These are phyloP conservation scores for Proisotoma minuta DNA, from an alignment of 2,888 invertebrate species.

Conservation along the genomic window DNA sequence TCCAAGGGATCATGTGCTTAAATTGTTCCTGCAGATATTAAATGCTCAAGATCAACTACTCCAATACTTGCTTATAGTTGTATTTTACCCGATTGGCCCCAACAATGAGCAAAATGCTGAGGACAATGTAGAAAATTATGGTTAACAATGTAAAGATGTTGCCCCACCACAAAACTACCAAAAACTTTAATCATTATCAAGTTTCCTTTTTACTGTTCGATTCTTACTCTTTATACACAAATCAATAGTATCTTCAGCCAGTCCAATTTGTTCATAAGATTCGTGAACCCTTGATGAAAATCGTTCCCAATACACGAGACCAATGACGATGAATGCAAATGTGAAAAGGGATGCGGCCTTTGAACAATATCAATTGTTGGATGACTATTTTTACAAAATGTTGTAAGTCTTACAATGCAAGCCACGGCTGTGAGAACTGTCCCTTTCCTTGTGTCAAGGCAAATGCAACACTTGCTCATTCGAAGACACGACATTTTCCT, in stretches of 20 bases:
- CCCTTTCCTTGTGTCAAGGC: conserved; percentile 44
- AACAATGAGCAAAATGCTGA: conserved; percentile 39
- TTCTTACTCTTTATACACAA: conserved; percentile 35
- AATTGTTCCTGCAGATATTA: conserved; percentile 29
- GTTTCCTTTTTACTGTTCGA: too few species aligned
- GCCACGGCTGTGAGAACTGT: conserved; percentile 37
- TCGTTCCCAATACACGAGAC: conserved; percentile 43
- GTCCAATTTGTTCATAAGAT: conserved; percentile 35
- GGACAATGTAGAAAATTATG: conserved; percentile 37
- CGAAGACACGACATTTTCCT: conserved; percentile 22
- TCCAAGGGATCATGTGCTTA: conserved; percentile 47
- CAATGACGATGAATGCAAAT: conserved; percentile 39
- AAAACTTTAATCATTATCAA: too few species aligned
- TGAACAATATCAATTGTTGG: conserved; percentile 4
- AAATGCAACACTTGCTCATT: conserved; percentile 44
- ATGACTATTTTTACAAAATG: too few species aligned
- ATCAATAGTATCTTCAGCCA: conserved; percentile 35
- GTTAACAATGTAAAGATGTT: conserved; percentile 45
- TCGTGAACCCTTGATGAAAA: conserved; percentile 33
- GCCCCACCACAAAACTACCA: conserved; percentile 46
- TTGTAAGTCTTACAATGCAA: conserved; percentile 37
- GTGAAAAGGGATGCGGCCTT: conserved; percentile 41
- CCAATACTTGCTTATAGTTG: too few species aligned
- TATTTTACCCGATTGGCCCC: conserved; percentile 40
- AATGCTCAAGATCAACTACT: too few species aligned